Evolutionary conservation across 2,888 invertebrate species (phyloP).

Genomic region (Diloba caeruleocephala): DNA sequence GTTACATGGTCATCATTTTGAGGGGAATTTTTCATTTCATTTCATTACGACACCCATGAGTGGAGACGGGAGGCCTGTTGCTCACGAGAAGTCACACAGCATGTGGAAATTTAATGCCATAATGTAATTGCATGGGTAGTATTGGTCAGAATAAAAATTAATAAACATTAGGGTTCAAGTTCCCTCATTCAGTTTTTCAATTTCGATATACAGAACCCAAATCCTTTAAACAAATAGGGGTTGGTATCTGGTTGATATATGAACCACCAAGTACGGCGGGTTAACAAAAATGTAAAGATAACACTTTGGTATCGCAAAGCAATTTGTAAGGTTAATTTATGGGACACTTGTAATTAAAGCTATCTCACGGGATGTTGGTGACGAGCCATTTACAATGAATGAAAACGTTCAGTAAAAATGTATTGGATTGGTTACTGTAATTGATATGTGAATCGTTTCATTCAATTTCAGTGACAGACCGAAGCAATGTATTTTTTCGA

Average conservation of each 20-base stretch:
- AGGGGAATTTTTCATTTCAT: too few relatives aligned
- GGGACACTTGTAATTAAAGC: conserved; percentile 67
- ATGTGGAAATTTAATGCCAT: too few relatives aligned
- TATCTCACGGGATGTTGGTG: conserved; percentile 59
- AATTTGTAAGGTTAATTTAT: conserved; percentile 78
- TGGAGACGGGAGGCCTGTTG: too few relatives aligned
- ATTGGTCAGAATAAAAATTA: too few relatives aligned
- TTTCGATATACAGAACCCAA: conserved; percentile 37
- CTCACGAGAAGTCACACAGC: too few relatives aligned
- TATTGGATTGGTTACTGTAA: conserved; percentile 18
- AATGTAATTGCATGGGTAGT: too few relatives aligned
- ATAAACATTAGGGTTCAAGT: neutral
- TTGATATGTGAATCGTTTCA: conserved; percentile 27
- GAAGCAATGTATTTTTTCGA: too few relatives aligned
- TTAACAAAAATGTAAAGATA: conserved; percentile 74
- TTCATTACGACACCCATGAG: too few relatives aligned
- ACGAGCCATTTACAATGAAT: conserved; percentile 28
- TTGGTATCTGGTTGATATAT: conserved; percentile 70
- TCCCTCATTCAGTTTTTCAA: conserved; percentile 25
- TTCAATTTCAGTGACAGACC: neutral
- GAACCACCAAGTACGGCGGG: conserved; percentile 58
- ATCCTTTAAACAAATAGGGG: conserved; percentile 43
- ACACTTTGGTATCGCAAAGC: conserved; percentile 61
- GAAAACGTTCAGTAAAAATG: conserved; percentile 32
- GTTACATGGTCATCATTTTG: too few relatives aligned